These are phyloP conservation scores for Trypoxylon attenuatum DNA, from an alignment of 2,888 invertebrate species.

Conservation along the genomic window DNA sequence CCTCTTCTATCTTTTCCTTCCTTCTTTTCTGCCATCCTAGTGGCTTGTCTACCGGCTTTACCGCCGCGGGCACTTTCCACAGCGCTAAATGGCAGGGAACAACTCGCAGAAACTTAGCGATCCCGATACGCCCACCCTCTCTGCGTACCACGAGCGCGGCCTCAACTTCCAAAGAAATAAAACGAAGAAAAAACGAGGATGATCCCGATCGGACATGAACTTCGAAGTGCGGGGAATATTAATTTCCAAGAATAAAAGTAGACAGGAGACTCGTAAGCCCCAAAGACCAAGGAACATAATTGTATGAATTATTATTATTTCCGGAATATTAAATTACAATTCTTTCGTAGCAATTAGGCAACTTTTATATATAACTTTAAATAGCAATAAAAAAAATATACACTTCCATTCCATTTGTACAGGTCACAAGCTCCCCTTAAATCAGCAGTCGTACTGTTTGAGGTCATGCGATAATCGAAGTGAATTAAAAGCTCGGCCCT, in stretches of 20 bases:
- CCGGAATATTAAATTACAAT: too few relatives aligned
- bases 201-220: slow-evolving; percentile 8
- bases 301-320: too few relatives aligned
- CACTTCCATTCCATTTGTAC: too few relatives aligned
- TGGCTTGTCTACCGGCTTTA: slow-evolving; percentile 28
- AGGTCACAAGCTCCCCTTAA: too few relatives aligned
- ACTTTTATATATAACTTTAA: too few relatives aligned
- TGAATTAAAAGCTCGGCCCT: too few relatives aligned
- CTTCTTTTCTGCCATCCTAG: slow-evolving; percentile 5
- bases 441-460: too few relatives aligned
- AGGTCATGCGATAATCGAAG: too few relatives aligned
- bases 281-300: neutral
- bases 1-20: slow-evolving; percentile 5
- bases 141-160: slow-evolving; percentile 21
- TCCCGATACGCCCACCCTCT: slow-evolving; percentile 39
- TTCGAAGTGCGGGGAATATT: slow-evolving; percentile 2
- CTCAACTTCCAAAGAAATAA: slow-evolving; percentile 41
- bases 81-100: slow-evolving; percentile 53
- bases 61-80: slow-evolving; percentile 40
- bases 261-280: neutral
- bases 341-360: too few relatives aligned
- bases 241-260: neutral
- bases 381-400: too few relatives aligned
- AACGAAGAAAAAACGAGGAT: slow-evolving; percentile 1
- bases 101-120: slow-evolving; percentile 51